phyloP scores from a whole-genome alignment of 2,888 invertebrate genomes.

The Drosophila austrosaltans region DNA sequence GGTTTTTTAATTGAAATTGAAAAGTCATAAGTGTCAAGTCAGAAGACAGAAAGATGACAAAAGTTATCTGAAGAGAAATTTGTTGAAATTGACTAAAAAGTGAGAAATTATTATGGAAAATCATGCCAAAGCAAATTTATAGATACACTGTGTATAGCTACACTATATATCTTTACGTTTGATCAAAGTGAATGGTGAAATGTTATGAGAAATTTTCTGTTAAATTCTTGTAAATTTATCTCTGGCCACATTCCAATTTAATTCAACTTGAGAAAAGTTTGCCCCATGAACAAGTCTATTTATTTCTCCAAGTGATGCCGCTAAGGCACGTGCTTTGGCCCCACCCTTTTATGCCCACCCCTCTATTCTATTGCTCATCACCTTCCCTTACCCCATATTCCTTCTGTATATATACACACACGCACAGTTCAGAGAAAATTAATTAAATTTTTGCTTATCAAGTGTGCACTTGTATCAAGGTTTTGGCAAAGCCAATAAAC shows the following conservation, averaged over 20 bases:
- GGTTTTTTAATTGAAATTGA: conserved; percentile 33
- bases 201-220: conserved; percentile 11
- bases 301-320: conserved; percentile 7
- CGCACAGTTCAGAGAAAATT: conserved; percentile 40
- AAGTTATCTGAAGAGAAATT: not conserved
- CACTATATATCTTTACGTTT: not conserved
- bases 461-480: conserved; percentile 39
- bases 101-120: not conserved
- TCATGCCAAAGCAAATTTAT: not conserved
- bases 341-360: not conserved
- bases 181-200: conserved; percentile 2
- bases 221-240: conserved; percentile 10
- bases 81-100: conserved; percentile 1
- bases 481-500: conserved; percentile 27
- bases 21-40: conserved; percentile 30
- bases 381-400: not conserved
- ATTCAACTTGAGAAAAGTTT: conserved; percentile 12
- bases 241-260: conserved; percentile 10
- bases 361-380: not conserved
- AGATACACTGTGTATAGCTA: not conserved
- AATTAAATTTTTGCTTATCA: conserved; percentile 58
- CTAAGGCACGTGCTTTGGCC: conserved; percentile 11
- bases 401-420: not conserved
- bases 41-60: conserved; percentile 18
- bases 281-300: conserved; percentile 9